Base-by-base conservation (phyloP, 2,888 invertebrate species). In the Xestoiulus laeticollis region DNA sequence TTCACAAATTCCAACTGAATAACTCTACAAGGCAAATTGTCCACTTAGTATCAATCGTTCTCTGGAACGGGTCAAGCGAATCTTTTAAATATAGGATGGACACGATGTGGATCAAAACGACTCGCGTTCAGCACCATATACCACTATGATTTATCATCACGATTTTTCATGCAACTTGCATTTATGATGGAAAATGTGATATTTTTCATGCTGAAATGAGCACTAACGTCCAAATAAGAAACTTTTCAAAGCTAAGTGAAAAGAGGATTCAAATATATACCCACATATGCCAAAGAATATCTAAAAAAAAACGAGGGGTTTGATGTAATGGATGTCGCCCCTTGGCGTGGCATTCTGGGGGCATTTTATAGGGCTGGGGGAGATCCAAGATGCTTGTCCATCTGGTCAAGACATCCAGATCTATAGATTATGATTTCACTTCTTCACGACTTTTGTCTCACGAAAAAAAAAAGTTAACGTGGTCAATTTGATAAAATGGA, bases 11-110 rank as follows among this genome's bases (percentile, higher is more conserved):
- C 82, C 82, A 32, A 82, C 82, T 82, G 82, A 82, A 82, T 82
- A 82, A 82, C 82, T 82, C 82, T 82, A 82, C 82, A 82, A 82
- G 82, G 82, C 82, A 82, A 82, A 82, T 82, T 82, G 82, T n/a
- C 82, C 82, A 82, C 82, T 82, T 82, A 82, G 22, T 82, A 82
- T 82, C 82, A 32, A 82, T 82, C 26, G 32, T 48, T 48, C 48
- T 14, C 48, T 48, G 48, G 48, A 48, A 14, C 48, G 16, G 48
- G 48, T 48, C 48, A 48, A 48, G 48, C 48, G 48, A 48, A 1
- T 19, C 48, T 48, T 48, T 48, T 48, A 48, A 48, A 48, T 48
- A 48, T 48, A 48, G 48, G 48, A 48, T 82, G 82, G 82, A 82
- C 32, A 32, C 82, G 82, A n/a, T n/a, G 19, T n/a, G 82, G 82